Conservation (phyloP, 92 coral and sea anemone species). For the Metridium senile region DNA sequence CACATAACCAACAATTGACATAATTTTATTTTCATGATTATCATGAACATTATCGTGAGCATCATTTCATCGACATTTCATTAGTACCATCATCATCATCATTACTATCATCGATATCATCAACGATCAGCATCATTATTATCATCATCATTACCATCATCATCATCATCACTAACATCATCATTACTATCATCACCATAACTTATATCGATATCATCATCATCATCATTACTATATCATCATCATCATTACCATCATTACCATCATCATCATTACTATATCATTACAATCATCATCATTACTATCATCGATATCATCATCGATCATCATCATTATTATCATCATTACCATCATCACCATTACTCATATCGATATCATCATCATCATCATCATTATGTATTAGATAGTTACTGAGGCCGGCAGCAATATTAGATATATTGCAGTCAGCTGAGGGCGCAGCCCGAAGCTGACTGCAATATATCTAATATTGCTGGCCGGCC, state of each 20-base stretch:
- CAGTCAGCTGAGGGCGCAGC: no score
- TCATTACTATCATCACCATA: conserved; percentile 1
- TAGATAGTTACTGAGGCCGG: no score
- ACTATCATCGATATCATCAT: not conserved
- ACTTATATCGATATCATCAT: not conserved
- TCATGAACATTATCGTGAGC: not conserved
- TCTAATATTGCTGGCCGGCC: no score
- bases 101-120: conserved; percentile 3
- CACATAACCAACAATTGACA: no score
- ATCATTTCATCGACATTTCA: not conserved
- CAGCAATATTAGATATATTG: no score
- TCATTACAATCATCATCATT: not conserved
- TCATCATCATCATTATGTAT: no score
- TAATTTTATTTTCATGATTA: not conserved
- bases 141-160: no score
- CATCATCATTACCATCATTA: conserved; percentile 6
- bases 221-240: not conserved
- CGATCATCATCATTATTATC: not conserved
- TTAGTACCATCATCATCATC: conserved; percentile 5
- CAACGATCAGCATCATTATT: conserved; percentile 5
- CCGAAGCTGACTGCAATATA: no score
- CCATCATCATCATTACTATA: no score
- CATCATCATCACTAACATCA: not conserved
- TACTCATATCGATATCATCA: not conserved
- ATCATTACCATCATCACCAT: conserved; percentile 4